Conservation (phyloP, 2,888 invertebrate species). For the Drosophila diplacantha region DNA sequence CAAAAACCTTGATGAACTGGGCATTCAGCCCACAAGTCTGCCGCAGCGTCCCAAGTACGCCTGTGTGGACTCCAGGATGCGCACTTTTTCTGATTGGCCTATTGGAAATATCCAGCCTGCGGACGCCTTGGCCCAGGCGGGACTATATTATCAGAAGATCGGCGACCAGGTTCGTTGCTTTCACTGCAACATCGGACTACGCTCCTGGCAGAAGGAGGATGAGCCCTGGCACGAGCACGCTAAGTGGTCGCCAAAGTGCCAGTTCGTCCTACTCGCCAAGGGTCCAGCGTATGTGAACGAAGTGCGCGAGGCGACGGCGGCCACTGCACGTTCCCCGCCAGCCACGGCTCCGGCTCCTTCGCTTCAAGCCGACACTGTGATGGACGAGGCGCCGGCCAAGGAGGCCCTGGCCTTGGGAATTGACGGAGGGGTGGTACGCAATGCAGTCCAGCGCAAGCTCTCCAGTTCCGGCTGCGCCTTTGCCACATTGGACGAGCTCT, state of each 20-base stretch:
- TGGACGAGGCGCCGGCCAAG: conserved; percentile 78
- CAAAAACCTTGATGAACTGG: conserved; percentile 80
- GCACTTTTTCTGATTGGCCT: conserved; percentile 88
- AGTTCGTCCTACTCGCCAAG: conserved; percentile 88
- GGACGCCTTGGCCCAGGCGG: conserved; percentile 87
- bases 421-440: conserved; percentile 80
- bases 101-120: conserved; percentile 86
- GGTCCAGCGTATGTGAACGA: conserved; percentile 87
- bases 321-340: conserved; percentile 40
- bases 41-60: conserved; percentile 84
- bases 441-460: conserved; percentile 80
- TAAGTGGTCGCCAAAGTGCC: conserved; percentile 93
- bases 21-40: conserved; percentile 78
- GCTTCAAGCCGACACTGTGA: conserved; percentile 76
- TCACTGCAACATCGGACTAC: conserved; percentile 94
- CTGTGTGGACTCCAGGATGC: conserved; percentile 83
- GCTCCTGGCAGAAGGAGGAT: conserved; percentile 93
- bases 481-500: conserved; percentile 83
- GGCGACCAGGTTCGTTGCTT: conserved; percentile 90
- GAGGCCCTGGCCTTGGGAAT: conserved; percentile 82
- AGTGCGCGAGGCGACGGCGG: conserved; percentile 60
- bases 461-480: conserved; percentile 82
- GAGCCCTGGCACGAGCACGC: conserved; percentile 97
- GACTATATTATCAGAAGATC: conserved; percentile 89
- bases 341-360: conserved; percentile 26